These are phyloP conservation scores for Psittacus erithacus DNA, from an alignment of 2,113 vertebrate genomes.

Conservation along the genomic window DNA sequence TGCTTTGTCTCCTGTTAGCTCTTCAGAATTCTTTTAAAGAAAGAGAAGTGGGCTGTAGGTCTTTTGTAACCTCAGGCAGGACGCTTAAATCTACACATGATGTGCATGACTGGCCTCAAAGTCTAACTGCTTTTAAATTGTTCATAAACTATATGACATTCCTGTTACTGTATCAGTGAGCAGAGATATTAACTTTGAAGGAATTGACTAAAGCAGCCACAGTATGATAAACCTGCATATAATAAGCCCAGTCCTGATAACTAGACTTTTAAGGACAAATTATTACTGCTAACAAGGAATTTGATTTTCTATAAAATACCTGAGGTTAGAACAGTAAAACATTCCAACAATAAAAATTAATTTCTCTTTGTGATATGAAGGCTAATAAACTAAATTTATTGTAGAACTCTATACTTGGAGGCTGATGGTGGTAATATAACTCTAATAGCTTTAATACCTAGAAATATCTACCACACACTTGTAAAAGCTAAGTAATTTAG, in stretches of 20 bases:
- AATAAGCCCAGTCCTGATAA: neutral
- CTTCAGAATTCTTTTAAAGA: neutral
- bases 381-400: neutral
- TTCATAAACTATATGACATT: neutral
- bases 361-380: neutral
- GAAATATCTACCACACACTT: neutral
- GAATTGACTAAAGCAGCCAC: neutral
- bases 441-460: neutral
- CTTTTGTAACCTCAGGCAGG: slow-evolving; percentile 25
- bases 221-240: neutral
- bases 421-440: neutral
- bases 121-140: slow-evolving; percentile 35
- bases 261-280: neutral
- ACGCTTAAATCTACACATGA: neutral
- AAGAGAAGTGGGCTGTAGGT: slow-evolving; percentile 2
- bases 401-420: neutral
- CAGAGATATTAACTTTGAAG: neutral
- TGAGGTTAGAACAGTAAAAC: neutral
- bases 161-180: neutral
- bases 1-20: neutral
- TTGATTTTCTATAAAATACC: neutral
- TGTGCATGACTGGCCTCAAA: neutral
- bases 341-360: neutral
- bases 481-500: neutral
- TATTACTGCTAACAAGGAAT: neutral